Evolutionary conservation across 2,888 invertebrate genomes (phyloP), one percentile per base, ranked within the genome.

Genomic region (Oligia strigilis): DNA sequence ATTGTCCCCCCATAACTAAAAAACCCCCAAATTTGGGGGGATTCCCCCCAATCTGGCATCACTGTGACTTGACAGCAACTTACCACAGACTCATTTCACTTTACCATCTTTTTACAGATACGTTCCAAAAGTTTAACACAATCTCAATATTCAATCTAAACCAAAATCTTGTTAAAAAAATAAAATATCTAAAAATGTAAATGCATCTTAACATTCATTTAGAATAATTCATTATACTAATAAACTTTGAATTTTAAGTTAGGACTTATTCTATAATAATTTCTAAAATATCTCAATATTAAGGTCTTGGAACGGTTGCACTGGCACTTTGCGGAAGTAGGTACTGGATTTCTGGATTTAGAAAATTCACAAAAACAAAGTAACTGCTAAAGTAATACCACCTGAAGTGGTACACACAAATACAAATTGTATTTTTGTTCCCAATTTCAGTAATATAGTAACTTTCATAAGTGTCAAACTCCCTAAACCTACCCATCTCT

Each of bases 291-390:
- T 4, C 23, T 62, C 3, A 23, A 5, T 40, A 52, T 3, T 11
- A 49, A 40, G 46, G 76, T 80, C 46, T 87, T 72, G 46, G 87
- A 87, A 89, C 80, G 75, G 23, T 43, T 72, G 40, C 23, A 55
- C 36, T 4, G 40, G 69, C 72, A 84, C 84, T 88, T 86, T 77
- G 75, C 73, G 65, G 74, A 87, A 78, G 69, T 65, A 83, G 29
- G 29, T 29, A 29, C 29, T 29, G 29, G 29, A 29, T 29, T 29
- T 29, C 49, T 62, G 72, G 49, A 13, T 76, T 60, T 29, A 55
- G 60, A 67, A 76, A 76, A 74, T 36, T 46, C 29, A 65, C 9
- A 9, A 40, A 70, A 60, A 17, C 65, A n/a, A 62, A 40, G 11
- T 77, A 69, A 23, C 23, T 67, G 23, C 3, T 0, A 17, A 52